phyloP scores from a whole-genome alignment of 2,113 vertebrate species.

The Sakesphorus luctuosus region DNA sequence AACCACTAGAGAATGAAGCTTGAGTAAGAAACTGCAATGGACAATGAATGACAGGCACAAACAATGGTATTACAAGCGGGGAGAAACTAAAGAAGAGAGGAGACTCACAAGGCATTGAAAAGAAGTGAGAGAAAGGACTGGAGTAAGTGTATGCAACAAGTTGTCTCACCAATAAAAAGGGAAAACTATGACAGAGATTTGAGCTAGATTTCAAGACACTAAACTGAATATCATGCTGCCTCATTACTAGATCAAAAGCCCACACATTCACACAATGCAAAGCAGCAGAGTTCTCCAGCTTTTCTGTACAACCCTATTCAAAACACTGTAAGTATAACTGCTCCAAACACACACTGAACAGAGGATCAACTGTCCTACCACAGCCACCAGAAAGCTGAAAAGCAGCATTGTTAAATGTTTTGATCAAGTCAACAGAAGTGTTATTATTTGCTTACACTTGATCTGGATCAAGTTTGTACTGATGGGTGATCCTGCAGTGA shows the following conservation, averaged over 20 bases:
- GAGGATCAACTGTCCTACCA: background rate
- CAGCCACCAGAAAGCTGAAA: conserved; percentile 4
- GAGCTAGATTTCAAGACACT: background rate
- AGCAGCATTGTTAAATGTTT: background rate
- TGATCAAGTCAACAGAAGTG: background rate
- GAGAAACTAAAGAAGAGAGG: background rate
- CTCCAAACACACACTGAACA: background rate
- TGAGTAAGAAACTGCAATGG: background rate
- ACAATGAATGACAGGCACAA: background rate
- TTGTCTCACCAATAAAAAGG: background rate
- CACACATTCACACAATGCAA: background rate
- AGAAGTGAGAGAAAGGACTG: background rate
- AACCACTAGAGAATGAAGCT: background rate
- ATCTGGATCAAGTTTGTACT: background rate
- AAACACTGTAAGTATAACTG: background rate
- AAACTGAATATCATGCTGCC: background rate
- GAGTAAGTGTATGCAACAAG: background rate
- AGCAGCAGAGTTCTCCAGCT: background rate
- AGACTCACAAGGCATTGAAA: background rate
- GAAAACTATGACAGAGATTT: background rate
- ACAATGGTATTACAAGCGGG: background rate
- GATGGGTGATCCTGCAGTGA: background rate
- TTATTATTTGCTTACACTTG: conserved; percentile 8
- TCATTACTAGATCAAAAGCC: background rate
- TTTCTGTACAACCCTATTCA: background rate